A percentile compares a stretch with the other conserved stretches of the same genome.
phyloP scores from a whole-genome alignment of 2,888 invertebrate species.

The Sphecodes monilicornis region DNA sequence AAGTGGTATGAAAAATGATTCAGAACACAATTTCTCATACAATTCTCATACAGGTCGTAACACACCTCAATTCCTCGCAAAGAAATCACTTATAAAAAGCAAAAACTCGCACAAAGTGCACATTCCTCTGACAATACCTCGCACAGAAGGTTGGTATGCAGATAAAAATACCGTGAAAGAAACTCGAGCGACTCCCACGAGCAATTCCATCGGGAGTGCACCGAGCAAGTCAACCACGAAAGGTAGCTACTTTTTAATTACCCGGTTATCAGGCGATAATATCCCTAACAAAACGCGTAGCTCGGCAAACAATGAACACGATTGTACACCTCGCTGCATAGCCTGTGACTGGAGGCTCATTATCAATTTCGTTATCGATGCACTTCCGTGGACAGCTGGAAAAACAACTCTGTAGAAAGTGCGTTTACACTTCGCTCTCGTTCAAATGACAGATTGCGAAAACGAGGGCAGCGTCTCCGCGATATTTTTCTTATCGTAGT shows the following conservation, averaged over 20 bases:
- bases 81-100: not conserved
- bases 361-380: constrained; percentile 65
- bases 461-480: constrained; percentile 59
- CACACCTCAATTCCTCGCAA: not conserved
- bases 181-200: not conserved
- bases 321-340: not conserved
- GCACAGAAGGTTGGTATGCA: not conserved
- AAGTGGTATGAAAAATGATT: not conserved
- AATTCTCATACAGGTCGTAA: not conserved
- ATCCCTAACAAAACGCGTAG: not conserved
- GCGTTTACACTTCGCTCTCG: constrained; percentile 65
- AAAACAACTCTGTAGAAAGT: constrained; percentile 60
- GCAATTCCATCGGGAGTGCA: not conserved
- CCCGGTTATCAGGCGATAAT: not conserved
- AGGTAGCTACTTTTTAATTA: not conserved
- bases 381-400: constrained; percentile 60
- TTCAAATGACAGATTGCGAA: constrained; percentile 67
- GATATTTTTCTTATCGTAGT: constrained; percentile 67
- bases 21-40: not conserved
- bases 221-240: not conserved
- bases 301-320: not conserved
- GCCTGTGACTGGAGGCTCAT: constrained; percentile 17
- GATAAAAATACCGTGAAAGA: not conserved
- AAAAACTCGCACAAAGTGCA: not conserved
- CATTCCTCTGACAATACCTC: not conserved